Percentiles rank a stretch among this genome's conserved stretches.
These are phyloP conservation scores for Eciton burchellii DNA, from an alignment of 1,140 invertebrate species.

Conservation along the genomic window DNA sequence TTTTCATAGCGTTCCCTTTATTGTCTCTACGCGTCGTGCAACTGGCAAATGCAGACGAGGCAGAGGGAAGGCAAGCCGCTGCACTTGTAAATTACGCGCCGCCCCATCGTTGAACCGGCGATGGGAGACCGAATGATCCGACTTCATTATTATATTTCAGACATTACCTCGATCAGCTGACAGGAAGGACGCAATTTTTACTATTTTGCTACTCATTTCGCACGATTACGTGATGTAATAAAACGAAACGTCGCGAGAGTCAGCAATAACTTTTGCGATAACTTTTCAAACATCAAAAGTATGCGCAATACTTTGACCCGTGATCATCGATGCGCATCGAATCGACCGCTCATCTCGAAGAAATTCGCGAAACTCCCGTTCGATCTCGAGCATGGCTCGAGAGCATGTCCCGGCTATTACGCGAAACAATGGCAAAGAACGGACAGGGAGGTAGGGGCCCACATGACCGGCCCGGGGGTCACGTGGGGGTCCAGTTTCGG, in stretches of 20 bases:
- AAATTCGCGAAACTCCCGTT: constrained; percentile 21
- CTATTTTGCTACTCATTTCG: background rate
- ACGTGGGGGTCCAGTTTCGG: constrained; percentile 61
- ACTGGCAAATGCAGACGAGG: background rate
- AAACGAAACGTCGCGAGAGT: no score
- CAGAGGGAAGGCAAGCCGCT: constrained; percentile 13
- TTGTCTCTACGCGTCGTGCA: constrained; percentile 1
- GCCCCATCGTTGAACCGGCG: background rate
- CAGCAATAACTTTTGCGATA: no score
- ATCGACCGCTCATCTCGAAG: background rate
- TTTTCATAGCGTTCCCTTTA: constrained; percentile 69
- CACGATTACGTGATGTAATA: background rate
- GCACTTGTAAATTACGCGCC: constrained; percentile 23
- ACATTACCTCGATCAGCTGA: background rate
- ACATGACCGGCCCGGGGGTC: constrained; percentile 29
- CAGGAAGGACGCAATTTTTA: background rate
- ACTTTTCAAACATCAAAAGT: background rate
- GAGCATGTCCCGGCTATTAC: constrained; percentile 44
- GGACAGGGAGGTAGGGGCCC: no score
- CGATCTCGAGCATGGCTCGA: constrained; percentile 51
- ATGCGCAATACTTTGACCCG: no score
- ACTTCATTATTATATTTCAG: no score
- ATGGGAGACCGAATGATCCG: background rate
- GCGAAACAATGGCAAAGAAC: constrained; percentile 40
- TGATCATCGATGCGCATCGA: constrained; percentile 5